These are phyloP conservation scores for Harlomillsia oculata DNA, from an alignment of 1,140 invertebrate genomes.

Conservation along the genomic window DNA sequence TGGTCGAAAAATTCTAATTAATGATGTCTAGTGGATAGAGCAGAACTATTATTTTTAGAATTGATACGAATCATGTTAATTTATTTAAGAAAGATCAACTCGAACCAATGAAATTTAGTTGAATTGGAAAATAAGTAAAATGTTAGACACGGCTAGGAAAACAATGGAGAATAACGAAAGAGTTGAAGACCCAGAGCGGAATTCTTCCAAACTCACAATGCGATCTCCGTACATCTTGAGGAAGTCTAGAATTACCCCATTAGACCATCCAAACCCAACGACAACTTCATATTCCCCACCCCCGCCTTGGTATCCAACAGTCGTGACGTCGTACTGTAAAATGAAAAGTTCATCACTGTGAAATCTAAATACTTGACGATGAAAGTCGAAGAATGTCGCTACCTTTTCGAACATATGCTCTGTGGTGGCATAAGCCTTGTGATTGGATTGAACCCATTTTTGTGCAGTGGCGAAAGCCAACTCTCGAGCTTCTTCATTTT, in stretches of 20 bases:
- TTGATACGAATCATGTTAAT: no score
- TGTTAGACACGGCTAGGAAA: no score
- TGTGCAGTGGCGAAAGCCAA: slow-evolving; percentile 62
- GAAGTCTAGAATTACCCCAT: slow-evolving; percentile 73
- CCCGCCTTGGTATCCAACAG: slow-evolving; percentile 60
- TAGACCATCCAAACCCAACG: slow-evolving; percentile 88
- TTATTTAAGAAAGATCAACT: no score
- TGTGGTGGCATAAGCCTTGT: slow-evolving; percentile 36
- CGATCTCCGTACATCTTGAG: slow-evolving; percentile 51
- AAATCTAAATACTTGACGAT: slow-evolving; percentile 33
- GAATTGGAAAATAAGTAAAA: no score
- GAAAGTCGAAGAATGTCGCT: background rate
- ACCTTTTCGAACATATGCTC: background rate
- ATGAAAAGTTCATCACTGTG: background rate
- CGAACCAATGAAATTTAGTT: no score
- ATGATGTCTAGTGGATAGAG: no score
- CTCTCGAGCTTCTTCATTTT: slow-evolving; percentile 52
- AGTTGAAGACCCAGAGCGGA: background rate
- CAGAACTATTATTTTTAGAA: no score
- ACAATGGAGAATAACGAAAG: no score
- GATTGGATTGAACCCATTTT: slow-evolving; percentile 74
- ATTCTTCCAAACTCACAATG: background rate
- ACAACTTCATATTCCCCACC: slow-evolving; percentile 86
- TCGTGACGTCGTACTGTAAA: slow-evolving; percentile 58
- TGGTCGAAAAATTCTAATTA: no score